Evolutionary conservation across 2,888 invertebrate species (phyloP).

Genomic region (Nomada fabriciana): DNA sequence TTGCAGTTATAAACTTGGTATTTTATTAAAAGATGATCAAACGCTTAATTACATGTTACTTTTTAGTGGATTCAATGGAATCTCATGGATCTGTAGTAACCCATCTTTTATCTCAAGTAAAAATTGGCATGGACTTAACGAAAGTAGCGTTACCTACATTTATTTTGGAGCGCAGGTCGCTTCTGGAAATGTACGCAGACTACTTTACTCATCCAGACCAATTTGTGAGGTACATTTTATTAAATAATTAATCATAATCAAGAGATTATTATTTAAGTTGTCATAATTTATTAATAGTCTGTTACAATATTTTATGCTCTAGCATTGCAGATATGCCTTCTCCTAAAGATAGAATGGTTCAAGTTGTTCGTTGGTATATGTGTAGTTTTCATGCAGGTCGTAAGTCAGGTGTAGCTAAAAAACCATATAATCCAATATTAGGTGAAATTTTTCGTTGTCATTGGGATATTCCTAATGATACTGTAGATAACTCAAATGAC

Average conservation of each 20-base stretch:
- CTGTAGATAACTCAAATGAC: constrained; percentile 66
- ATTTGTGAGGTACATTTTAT: constrained; percentile 91
- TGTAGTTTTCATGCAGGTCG: constrained; percentile 99
- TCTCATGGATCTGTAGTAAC: constrained; percentile 98
- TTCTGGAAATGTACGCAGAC: constrained; percentile 99
- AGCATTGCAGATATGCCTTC: constrained; percentile 96
- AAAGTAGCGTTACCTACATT: constrained; percentile 99
- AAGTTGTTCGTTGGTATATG: constrained; percentile 98
- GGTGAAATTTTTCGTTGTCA: constrained; percentile 97
- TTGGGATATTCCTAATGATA: constrained; percentile 89
- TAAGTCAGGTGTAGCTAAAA: constrained; percentile 98
- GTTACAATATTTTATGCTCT: constrained; percentile 11
- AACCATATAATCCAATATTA: constrained; percentile 99
- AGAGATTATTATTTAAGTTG: not conserved
- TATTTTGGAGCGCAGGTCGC: constrained; percentile 97
- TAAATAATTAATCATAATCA: not conserved
- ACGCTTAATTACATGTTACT: not conserved
- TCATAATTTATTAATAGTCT: not conserved
- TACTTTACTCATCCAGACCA: constrained; percentile 99
- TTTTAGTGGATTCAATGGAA: constrained; percentile 93
- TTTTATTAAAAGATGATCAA: constrained; percentile 3
- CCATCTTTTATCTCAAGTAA: constrained; percentile 98
- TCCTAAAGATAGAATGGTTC: constrained; percentile 96
- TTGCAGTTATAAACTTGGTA: constrained; percentile 16
- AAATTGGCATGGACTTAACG: constrained; percentile 99